Conservation (phyloP, 2,888 invertebrate species). For the Dexiosoma caninum region DNA sequence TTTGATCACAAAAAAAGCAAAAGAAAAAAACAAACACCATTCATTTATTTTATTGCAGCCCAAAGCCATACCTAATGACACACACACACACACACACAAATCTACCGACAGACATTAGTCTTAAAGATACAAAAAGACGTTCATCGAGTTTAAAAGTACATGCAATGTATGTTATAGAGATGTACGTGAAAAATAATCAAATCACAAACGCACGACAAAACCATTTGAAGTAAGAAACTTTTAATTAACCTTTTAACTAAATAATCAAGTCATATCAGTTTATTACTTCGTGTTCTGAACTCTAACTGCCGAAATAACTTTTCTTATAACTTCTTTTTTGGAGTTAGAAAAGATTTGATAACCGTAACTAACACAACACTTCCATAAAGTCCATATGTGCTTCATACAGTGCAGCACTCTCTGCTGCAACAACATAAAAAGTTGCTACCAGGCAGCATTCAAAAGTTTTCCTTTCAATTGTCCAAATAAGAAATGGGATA, state of each 20-base stretch:
- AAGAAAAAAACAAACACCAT: conserved; percentile 32
- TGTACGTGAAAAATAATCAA: conserved; percentile 1
- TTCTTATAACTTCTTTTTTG: background rate
- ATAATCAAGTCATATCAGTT: conserved; percentile 56
- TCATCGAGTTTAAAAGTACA: background rate
- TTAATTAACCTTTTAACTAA: conserved; percentile 56
- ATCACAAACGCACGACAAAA: conserved; percentile 19
- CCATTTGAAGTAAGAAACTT: conserved; percentile 47
- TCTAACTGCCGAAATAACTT: background rate
- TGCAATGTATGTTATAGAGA: background rate
- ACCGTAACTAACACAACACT: conserved; percentile 45
- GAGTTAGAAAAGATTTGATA: conserved; percentile 19
- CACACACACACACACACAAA: background rate
- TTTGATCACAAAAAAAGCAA: background rate
- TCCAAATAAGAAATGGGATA: conserved; percentile 1
- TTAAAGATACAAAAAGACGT: background rate
- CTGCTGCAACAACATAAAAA: conserved; percentile 32
- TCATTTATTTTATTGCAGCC: conserved; percentile 45
- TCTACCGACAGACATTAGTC: background rate
- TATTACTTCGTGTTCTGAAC: conserved; percentile 45
- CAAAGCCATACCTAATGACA: conserved; percentile 20
- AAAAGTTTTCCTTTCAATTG: conserved; percentile 26
- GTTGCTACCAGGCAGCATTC: conserved; percentile 25
- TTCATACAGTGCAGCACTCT: conserved; percentile 19
- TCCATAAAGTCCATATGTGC: conserved; percentile 7